Evolutionary conservation across 30 jellyfish, hydroid and myxozoan species (phyloP), one percentile per base, ranked within the genome.

Genomic region (Aurelia sp.): DNA sequence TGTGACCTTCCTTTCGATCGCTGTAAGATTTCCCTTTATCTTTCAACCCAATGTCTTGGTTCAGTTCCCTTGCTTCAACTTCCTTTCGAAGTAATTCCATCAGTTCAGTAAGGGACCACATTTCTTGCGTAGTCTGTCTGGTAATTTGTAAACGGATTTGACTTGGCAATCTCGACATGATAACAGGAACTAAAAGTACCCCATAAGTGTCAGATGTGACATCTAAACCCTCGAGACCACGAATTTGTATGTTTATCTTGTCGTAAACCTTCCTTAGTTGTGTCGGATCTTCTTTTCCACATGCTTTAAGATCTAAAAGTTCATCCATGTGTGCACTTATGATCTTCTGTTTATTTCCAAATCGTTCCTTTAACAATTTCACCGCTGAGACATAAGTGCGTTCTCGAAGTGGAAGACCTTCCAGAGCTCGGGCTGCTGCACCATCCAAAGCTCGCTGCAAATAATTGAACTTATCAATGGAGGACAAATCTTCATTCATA

Each of bases 281-380:
- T n/a, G 64, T 51, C 23, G 41, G 64, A 0, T 41, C 58, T 61
- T 53, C 73, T 78, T 63, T 68, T 23, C 73, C 60, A 58, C 81
- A 58, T 10, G 37, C 85, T 70, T 72, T 79, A 21, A 79, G 59
- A 22, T 79, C 57, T 33, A 88, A 72, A n/a, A 88, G 86, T 20
- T 73, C 37, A 20, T 80, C 81, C 96, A 78, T 87, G 77, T 78
- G 93, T 12, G 92, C 73, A 33, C 89, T 48, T 33, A 78, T 88
- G 62, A 88, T 64, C 9, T 51, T 47, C 65, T 69, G 83, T 79
- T 88, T 79, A 44, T 68, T 79, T 3, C 79, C 92, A 88, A 66
- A 88, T 13, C 92, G 52, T 3, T 61, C 55, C 60, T 71, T 79
- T 55, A 79, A 73, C 10, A 74, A 30, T 41, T 88, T 64, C 60